Conservation (phyloP, 2,113 vertebrate genomes). For the Maccullochella peelii region DNA sequence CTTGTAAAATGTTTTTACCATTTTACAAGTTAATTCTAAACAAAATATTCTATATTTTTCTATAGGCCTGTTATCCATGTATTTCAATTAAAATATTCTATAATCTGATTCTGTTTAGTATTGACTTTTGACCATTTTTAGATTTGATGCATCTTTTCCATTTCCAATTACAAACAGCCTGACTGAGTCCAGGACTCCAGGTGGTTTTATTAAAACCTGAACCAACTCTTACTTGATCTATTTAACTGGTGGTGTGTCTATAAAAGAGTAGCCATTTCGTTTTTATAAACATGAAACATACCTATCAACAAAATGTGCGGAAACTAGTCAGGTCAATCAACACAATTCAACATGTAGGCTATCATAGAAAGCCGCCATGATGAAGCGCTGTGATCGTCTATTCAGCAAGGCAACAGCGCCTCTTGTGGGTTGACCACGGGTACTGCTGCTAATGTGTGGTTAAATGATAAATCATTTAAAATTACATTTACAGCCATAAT, state of each 20-base stretch:
- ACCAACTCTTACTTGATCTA: background rate
- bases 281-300: background rate
- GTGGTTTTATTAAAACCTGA: background rate
- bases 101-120: background rate
- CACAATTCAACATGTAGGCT: background rate
- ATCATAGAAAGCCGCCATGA: background rate
- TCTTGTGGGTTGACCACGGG: background rate
- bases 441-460: background rate
- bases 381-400: background rate
- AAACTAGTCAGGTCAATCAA: background rate
- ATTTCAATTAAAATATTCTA: background rate
- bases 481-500: background rate
- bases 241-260: background rate
- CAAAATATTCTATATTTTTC: background rate
- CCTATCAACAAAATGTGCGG: background rate
- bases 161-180: background rate
- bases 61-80: background rate
- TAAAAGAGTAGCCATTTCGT: background rate
- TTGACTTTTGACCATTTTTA: background rate
- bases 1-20: too few species aligned
- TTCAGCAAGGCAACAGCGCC: constrained; percentile 60
- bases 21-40: background rate
- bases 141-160: background rate
- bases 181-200: background rate
- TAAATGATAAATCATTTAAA: background rate